These are phyloP conservation scores for Coregonus ussuriensis DNA, from an alignment of 2,797 vertebrate species.

Conservation along the genomic window DNA sequence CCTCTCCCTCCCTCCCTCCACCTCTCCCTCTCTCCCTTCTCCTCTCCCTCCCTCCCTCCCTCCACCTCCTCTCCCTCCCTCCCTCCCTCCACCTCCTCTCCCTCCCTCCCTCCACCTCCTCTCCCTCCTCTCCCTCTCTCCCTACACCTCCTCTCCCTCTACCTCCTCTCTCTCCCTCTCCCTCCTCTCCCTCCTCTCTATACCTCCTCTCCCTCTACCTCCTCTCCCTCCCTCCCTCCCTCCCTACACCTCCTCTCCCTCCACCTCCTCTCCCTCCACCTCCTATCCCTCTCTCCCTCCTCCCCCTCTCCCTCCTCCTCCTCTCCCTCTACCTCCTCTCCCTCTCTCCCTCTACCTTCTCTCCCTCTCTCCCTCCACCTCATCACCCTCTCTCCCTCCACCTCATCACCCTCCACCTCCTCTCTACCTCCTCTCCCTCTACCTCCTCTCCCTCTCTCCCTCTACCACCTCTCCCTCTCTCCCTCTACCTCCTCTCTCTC, in stretches of 20 bases:
- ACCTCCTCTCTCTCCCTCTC: accelerated
- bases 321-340: neutral
- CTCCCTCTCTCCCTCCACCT: no score
- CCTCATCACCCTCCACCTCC: no score
- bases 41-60: no score
- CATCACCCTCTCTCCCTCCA: no score
- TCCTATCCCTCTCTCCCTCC: neutral
- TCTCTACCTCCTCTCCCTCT: no score
- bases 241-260: neutral
- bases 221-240: accelerated
- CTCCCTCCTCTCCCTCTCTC: accelerated
- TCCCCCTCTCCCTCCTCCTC: neutral
- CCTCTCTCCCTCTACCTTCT: neutral
- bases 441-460: no score
- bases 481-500: no score
- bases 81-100: accelerated
- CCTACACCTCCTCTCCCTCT: accelerated
- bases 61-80: accelerated
- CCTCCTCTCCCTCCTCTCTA: accelerated
- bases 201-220: no score
- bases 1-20: accelerated
- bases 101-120: no score
- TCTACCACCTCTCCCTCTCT: no score
- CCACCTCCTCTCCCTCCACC: neutral
- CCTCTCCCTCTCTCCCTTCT: accelerated